Conservation (phyloP, 2,797 vertebrate species). For the Anas georgica region DNA sequence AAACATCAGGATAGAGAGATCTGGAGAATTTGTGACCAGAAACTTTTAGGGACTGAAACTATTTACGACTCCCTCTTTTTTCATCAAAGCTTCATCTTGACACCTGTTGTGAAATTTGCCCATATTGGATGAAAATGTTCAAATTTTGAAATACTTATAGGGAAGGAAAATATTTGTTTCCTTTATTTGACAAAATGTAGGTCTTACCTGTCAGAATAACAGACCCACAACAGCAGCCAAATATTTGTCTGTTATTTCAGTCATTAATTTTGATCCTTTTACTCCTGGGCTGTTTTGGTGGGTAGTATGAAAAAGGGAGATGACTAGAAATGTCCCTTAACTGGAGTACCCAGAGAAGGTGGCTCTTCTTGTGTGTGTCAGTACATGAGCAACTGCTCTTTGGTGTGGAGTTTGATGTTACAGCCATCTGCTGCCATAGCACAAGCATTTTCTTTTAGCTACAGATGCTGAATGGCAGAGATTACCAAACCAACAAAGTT, state of each 20-base stretch:
- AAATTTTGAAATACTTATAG: not conserved
- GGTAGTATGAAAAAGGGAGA: not conserved
- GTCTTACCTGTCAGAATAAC: not conserved
- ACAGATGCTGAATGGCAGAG: not conserved
- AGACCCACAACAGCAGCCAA: not conserved
- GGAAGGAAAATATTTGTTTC: not conserved
- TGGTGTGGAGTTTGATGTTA: not conserved
- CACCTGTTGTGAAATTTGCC: not conserved
- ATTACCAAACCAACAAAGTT: not conserved
- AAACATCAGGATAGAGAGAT: not conserved
- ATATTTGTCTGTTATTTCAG: not conserved
- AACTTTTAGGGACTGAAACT: not conserved
- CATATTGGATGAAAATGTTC: not conserved
- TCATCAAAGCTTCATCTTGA: not conserved
- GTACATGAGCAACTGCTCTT: fast-evolving
- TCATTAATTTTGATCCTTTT: not conserved
- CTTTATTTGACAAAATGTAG: not conserved
- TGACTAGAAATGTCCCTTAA: not conserved
- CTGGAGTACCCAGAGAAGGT: not conserved
- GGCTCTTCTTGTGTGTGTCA: not conserved
- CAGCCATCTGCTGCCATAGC: not conserved
- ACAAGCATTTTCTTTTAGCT: not conserved
- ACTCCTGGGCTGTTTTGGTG: not conserved
- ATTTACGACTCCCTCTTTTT: not conserved
- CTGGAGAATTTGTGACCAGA: not conserved